These are phyloP conservation scores for Oryzias melastigma DNA, from an alignment of 2,113 vertebrate species.

Conservation along the genomic window DNA sequence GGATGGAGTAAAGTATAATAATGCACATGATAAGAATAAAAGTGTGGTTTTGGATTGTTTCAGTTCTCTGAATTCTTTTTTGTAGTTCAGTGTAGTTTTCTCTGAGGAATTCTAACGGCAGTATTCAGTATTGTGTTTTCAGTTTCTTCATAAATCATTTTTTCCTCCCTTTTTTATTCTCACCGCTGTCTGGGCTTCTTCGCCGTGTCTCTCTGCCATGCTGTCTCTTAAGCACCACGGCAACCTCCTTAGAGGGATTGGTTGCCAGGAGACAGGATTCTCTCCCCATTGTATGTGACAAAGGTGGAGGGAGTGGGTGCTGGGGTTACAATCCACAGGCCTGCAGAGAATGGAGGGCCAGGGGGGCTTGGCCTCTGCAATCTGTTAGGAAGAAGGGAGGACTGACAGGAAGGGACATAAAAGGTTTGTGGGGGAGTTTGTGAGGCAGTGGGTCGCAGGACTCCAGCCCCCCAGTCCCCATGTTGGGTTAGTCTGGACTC, in stretches of 20 bases:
- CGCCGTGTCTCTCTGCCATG: conserved; percentile 16
- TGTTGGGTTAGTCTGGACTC: conserved; percentile 39
- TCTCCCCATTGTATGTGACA: conserved; percentile 74
- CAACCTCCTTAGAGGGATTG: conserved; percentile 71
- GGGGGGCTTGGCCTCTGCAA: conserved; percentile 42
- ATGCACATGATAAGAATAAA: no score
- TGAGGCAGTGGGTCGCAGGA: conserved; percentile 51
- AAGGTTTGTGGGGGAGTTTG: conserved; percentile 31
- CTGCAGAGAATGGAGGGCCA: conserved; percentile 52
- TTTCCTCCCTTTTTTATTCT: conserved; percentile 16
- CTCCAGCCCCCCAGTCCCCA: conserved; percentile 49
- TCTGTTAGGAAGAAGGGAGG: conserved; percentile 36
- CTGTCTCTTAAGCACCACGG: conserved; percentile 60
- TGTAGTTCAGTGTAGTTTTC: no score
- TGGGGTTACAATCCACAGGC: conserved; percentile 65
- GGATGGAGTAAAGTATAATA: no score
- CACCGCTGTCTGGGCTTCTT: conserved; percentile 4
- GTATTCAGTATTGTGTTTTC: no score
- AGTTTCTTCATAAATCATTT: conserved; percentile 22
- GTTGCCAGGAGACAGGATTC: conserved; percentile 82
- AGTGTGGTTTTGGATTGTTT: no score
- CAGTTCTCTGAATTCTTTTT: no score
- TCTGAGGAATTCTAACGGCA: no score
- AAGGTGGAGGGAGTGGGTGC: conserved; percentile 53
- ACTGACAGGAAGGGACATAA: conserved; percentile 6